Percentiles rank a stretch among this genome's conserved stretches.
phyloP scores from a whole-genome alignment of 2,113 vertebrate genomes.

The Mus pahari region DNA sequence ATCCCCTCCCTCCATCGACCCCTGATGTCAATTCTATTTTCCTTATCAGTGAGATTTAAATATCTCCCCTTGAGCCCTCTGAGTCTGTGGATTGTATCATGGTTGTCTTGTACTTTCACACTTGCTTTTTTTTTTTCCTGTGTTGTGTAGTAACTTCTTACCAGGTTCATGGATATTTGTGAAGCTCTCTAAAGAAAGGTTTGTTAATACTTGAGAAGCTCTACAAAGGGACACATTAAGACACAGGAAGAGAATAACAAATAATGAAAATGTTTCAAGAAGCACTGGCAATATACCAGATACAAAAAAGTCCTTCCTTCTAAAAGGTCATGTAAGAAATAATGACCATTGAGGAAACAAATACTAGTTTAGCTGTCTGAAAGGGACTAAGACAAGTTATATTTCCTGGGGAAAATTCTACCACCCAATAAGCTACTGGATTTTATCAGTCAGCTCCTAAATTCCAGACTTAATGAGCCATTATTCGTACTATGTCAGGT shows the following conservation, averaged over 20 bases:
- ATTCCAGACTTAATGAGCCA: not conserved
- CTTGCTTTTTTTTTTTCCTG: not conserved
- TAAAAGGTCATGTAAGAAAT: not conserved
- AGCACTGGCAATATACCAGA: not conserved
- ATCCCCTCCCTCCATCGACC: too few species aligned
- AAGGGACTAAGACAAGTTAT: not conserved
- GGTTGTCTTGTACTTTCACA: too few species aligned
- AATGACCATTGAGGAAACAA: not conserved
- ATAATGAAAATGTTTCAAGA: not conserved
- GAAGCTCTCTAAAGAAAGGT: not conserved
- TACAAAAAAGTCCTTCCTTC: not conserved
- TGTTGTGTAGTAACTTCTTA: not conserved
- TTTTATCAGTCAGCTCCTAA: not conserved
- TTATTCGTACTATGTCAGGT: too few species aligned
- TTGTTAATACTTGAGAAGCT: not conserved
- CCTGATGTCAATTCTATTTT: too few species aligned
- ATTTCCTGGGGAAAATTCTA: not conserved
- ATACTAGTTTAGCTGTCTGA: not conserved
- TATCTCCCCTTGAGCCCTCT: too few species aligned
- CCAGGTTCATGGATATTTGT: not conserved
- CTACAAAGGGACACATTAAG: not conserved
- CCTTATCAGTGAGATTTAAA: too few species aligned
- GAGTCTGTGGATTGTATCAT: too few species aligned
- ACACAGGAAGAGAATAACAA: not conserved
- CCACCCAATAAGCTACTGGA: not conserved